Percentiles rank a stretch among this genome's conserved stretches.
These are phyloP conservation scores for Therioaphis trifolii DNA, from an alignment of 2,888 invertebrate species.

Conservation along the genomic window DNA sequence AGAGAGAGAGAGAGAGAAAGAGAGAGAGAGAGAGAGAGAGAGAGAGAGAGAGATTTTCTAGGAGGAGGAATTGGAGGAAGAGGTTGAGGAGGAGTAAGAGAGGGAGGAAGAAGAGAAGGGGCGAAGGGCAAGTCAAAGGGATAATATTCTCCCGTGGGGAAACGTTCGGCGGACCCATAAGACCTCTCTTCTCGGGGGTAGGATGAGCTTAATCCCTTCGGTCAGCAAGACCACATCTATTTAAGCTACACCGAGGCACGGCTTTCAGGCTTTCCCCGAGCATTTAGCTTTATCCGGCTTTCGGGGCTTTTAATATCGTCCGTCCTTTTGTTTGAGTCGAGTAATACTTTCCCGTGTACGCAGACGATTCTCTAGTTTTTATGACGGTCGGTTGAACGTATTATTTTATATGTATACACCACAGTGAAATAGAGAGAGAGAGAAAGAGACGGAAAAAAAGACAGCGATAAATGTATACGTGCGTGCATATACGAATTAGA, in stretches of 20 bases:
- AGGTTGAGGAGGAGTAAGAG: conserved; percentile 20
- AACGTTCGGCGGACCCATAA: conserved; percentile 51
- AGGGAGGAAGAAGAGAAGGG: not conserved
- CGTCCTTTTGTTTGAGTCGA: conserved; percentile 61
- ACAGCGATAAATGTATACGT: not conserved
- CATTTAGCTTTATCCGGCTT: conserved; percentile 63
- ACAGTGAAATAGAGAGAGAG: not conserved
- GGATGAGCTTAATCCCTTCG: conserved; percentile 62
- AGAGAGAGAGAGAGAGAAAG: no score
- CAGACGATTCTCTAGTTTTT: conserved; percentile 46
- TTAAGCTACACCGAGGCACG: conserved; percentile 60
- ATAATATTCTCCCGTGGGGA: conserved; percentile 61
- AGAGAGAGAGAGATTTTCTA: conserved; percentile 26
- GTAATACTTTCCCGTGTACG: conserved; percentile 48
- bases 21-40: no score
- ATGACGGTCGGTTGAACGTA: conserved; percentile 35
- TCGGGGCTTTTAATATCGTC: conserved; percentile 62
- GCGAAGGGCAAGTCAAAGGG: conserved; percentile 49
- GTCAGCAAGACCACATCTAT: conserved; percentile 62
- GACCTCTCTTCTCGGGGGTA: conserved; percentile 54
- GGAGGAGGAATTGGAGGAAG: not conserved
- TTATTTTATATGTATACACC: not conserved
- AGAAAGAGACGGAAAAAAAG: not conserved
- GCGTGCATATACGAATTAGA: not conserved
- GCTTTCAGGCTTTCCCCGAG: conserved; percentile 60